Base-by-base conservation (phyloP, 2,113 vertebrate genomes). In the Phalacrocorax pelagicus region DNA sequence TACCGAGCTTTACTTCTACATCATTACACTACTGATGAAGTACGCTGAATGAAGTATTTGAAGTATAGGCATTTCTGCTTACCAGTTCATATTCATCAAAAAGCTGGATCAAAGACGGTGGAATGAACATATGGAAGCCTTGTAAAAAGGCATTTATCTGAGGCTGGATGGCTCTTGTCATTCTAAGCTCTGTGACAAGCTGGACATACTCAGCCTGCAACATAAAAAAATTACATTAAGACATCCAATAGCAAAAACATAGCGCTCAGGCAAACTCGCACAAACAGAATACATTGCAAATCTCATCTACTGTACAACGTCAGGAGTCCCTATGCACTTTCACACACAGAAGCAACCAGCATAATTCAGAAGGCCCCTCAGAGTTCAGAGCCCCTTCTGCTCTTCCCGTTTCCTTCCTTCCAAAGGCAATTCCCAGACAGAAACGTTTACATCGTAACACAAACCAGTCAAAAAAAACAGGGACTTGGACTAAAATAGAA, bases 81-180 rank as follows among this genome's bases (percentile, higher is more conserved):
- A 99, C 99, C 99, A 99, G 94, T 97, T 99, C 99, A 66, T 99
- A 99, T 96, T 99, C 99, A 96, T 99, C 99, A 95, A 99, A 99
- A 86, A 99, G 99, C 77, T 99, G 99, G 93, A 99, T 99, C 87
- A 99, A 98, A 29, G 99, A 99, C 5, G 99, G 98, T 21, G 98
- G 99, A 94, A 99, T 99, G 96, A 99, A 99, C 98, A 99, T 99
- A 97, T 99, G 99, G 97, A 99, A 99, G 67, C 99, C 99, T 90
- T 99, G 99, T 79, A 99, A 96, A 96, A 99, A 99, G 59, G 99
- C 99, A 93, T 99, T 99, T 94, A 99, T 99, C 98, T 99, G 99
- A 92, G 99, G 99, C 96, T 99, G 99, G 97, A 99, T 99, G 89
- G 99, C 99, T 97, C 99, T 98, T 51, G 99, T 99, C 99, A 99